Evolutionary conservation across 2,888 invertebrate species (phyloP).

Genomic region (Synanthedon tipuliformis): DNA sequence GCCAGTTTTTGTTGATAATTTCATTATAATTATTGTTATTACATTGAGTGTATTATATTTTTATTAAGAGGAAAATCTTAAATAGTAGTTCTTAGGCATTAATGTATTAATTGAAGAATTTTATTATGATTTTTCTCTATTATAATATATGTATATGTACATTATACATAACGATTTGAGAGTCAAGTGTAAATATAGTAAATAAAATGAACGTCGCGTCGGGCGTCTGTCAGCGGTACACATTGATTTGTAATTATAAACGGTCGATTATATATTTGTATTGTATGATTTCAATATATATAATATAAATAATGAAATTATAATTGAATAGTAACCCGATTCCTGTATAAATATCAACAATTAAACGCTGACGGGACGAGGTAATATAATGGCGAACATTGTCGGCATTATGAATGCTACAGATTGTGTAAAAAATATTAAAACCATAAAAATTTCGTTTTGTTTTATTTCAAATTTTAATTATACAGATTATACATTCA

Average conservation of each 20-base stretch:
- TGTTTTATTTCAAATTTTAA: constrained; percentile 39
- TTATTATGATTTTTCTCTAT: constrained; percentile 68
- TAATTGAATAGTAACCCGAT: constrained; percentile 37
- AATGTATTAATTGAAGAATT: constrained; percentile 68
- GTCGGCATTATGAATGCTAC: constrained; percentile 72
- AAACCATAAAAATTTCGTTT: constrained; percentile 60
- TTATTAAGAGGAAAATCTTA: constrained; percentile 68
- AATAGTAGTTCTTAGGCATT: constrained; percentile 66
- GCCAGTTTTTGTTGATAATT: constrained; percentile 50
- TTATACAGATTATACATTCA: too few species aligned
- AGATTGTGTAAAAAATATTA: constrained; percentile 73
- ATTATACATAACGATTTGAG: constrained; percentile 61
- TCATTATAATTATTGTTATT: constrained; percentile 49
- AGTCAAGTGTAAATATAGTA: constrained; percentile 68
- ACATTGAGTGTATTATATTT: constrained; percentile 66
- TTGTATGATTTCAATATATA: constrained; percentile 52
- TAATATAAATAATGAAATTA: constrained; percentile 30
- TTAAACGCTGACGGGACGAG: constrained; percentile 43
- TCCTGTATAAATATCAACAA: constrained; percentile 34
- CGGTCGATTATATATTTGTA: constrained; percentile 49
- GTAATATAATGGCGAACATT: constrained; percentile 36
- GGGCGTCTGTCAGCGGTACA: constrained; percentile 45
- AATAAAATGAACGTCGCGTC: constrained; percentile 42
- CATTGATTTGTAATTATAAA: constrained; percentile 16
- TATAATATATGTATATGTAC: constrained; percentile 62